phyloP scores from a whole-genome alignment of 2,888 invertebrate species.

The Acleris cristana region DNA sequence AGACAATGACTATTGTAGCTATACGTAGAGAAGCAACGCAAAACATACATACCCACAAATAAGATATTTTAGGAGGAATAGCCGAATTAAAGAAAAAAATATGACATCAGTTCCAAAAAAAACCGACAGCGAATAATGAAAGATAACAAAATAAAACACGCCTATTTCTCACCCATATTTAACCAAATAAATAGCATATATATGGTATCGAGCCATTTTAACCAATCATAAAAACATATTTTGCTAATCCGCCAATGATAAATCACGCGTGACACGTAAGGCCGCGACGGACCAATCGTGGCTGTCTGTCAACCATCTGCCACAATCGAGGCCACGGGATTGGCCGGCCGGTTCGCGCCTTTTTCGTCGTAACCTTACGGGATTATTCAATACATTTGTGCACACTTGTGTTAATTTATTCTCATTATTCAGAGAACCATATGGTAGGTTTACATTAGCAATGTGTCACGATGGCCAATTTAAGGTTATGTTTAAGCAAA shows the following conservation, averaged over 20 bases:
- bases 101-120: too few relatives aligned
- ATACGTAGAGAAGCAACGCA: too few relatives aligned
- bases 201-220: too few relatives aligned
- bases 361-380: constrained; percentile 36
- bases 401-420: constrained; percentile 30
- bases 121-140: too few relatives aligned
- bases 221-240: constrained; percentile 31
- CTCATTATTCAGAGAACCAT: constrained; percentile 32
- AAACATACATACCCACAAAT: too few relatives aligned
- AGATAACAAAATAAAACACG: too few relatives aligned
- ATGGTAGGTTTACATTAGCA: constrained; percentile 21
- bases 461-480: constrained; percentile 17
- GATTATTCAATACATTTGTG: constrained; percentile 20
- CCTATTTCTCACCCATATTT: too few relatives aligned
- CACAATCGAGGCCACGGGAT: constrained; percentile 37
- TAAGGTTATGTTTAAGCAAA: constrained; percentile 16
- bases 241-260: constrained; percentile 37
- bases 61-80: too few relatives aligned
- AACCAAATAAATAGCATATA: too few relatives aligned
- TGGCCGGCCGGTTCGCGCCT: constrained; percentile 39
- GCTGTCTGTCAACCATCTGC: constrained; percentile 37
- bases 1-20: too few relatives aligned
- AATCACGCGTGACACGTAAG: constrained; percentile 33
- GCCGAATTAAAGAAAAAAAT: too few relatives aligned
- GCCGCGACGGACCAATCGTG: constrained; percentile 36